Evolutionary conservation across 2,113 vertebrate species (phyloP).

Genomic region (Puma concolor): DNA sequence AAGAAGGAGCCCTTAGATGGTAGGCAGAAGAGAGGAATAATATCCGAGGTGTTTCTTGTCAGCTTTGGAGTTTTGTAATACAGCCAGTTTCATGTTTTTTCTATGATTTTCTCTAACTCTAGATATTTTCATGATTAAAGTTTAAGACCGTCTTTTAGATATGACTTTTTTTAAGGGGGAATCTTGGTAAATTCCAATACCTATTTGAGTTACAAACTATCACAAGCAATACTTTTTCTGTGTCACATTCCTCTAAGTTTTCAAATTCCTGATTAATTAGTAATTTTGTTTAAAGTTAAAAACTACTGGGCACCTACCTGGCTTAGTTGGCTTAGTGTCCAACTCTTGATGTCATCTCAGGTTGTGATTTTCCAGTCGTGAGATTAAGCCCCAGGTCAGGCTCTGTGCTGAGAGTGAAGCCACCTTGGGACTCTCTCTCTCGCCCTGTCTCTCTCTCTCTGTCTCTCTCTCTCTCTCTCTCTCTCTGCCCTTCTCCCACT

Average conservation of each 20-base stretch:
- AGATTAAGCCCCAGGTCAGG: too few relatives aligned
- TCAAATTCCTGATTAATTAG: conserved; percentile 44
- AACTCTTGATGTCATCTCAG: too few relatives aligned
- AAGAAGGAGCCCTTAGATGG: not conserved
- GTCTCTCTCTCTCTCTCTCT: too few relatives aligned
- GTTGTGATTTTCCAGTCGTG: too few relatives aligned
- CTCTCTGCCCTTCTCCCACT: too few relatives aligned
- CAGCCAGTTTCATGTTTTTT: not conserved
- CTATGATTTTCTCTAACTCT: conserved; percentile 11
- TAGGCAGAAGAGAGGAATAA: not conserved
- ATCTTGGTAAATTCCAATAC: not conserved
- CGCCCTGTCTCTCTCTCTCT: too few relatives aligned
- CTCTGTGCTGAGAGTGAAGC: too few relatives aligned
- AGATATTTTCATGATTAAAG: conserved; percentile 23
- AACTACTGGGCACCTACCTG: not conserved
- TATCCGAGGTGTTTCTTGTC: not conserved
- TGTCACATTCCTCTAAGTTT: not conserved
- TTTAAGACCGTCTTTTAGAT: not conserved
- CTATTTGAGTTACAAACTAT: not conserved
- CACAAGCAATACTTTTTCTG: not conserved
- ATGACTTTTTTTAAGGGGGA: not conserved
- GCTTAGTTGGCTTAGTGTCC: too few relatives aligned
- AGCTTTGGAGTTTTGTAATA: not conserved
- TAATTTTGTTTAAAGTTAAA: conserved; percentile 34
- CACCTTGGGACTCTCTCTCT: too few relatives aligned